Evolutionary conservation across 2,888 invertebrate genomes (phyloP).

Genomic region (Eulithis testata): DNA sequence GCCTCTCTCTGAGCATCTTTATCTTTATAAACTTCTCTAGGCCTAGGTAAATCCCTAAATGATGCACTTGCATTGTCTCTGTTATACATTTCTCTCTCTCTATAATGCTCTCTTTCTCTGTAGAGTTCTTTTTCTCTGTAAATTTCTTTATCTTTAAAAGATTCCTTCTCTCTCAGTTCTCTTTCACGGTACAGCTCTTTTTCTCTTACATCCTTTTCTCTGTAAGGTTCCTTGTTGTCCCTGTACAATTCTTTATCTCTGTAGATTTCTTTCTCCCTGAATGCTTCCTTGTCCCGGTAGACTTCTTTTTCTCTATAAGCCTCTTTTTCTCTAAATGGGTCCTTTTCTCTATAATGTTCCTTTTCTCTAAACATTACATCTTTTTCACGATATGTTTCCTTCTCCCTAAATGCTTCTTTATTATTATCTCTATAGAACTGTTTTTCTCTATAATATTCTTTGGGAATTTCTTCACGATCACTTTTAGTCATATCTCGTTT

Average conservation of each 20-base stretch:
- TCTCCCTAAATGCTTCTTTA: constrained; percentile 65
- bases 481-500: constrained; percentile 71
- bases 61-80: constrained; percentile 56
- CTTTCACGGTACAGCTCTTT: constrained; percentile 70
- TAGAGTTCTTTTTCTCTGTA: constrained; percentile 74
- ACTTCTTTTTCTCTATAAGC: constrained; percentile 70
- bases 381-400: constrained; percentile 60
- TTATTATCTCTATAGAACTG: constrained; percentile 68
- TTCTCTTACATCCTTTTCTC: constrained; percentile 69
- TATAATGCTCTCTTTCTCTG: constrained; percentile 70
- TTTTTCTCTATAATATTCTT: constrained; percentile 80
- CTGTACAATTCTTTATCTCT: constrained; percentile 68
- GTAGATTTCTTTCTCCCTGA: constrained; percentile 52
- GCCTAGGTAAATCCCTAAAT: constrained; percentile 61
- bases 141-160: constrained; percentile 68
- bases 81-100: constrained; percentile 63
- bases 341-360: constrained; percentile 61
- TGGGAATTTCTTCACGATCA: constrained; percentile 75
- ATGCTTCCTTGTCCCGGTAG: constrained; percentile 69
- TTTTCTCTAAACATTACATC: constrained; percentile 62
- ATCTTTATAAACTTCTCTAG: constrained; percentile 66
- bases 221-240: constrained; percentile 65
- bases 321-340: constrained; percentile 60
- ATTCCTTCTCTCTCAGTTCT: constrained; percentile 69
- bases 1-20: constrained; percentile 68